Conservation (phyloP, 2,888 invertebrate genomes). For the Drosophila suboccidentalis region DNA sequence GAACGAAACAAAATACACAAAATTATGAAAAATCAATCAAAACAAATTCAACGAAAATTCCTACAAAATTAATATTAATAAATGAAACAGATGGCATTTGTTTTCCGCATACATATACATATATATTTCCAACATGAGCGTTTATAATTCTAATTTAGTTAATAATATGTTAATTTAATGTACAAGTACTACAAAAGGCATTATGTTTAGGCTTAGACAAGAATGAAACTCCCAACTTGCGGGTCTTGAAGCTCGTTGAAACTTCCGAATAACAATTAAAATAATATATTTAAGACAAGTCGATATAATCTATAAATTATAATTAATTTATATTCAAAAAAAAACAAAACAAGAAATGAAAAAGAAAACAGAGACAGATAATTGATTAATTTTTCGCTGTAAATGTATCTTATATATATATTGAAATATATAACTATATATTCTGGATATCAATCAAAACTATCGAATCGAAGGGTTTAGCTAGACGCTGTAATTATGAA, state of each 20-base stretch:
- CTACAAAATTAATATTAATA: constrained; percentile 45
- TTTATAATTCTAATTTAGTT: constrained; percentile 39
- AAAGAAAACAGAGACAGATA: constrained; percentile 9
- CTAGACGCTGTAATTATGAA: constrained; percentile 46
- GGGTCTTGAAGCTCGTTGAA: constrained; percentile 35
- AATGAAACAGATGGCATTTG: constrained; percentile 60
- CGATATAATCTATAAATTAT: constrained; percentile 39
- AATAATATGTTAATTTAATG: constrained; percentile 36
- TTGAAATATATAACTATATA: constrained; percentile 32
- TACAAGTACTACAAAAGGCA: constrained; percentile 56
- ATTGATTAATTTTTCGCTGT: constrained; percentile 48
- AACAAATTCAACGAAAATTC: constrained; percentile 63
- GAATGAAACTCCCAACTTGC: constrained; percentile 32
- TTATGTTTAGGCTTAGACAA: constrained; percentile 43
- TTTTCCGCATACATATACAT: constrained; percentile 34
- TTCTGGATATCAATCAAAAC: constrained; percentile 35
- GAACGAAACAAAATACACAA: constrained; percentile 29
- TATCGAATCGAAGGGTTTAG: constrained; percentile 50
- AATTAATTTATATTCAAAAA: constrained; percentile 52
- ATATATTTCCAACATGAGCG: constrained; percentile 57
- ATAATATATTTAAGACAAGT: constrained; percentile 55
- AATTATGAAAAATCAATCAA: constrained; percentile 49
- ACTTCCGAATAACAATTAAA: constrained; percentile 54
- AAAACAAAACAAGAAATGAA: neutral
- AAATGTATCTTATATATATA: constrained; percentile 53